phyloP scores from a whole-genome alignment of 2,797 vertebrate species.

The Linurgus olivaceus region DNA sequence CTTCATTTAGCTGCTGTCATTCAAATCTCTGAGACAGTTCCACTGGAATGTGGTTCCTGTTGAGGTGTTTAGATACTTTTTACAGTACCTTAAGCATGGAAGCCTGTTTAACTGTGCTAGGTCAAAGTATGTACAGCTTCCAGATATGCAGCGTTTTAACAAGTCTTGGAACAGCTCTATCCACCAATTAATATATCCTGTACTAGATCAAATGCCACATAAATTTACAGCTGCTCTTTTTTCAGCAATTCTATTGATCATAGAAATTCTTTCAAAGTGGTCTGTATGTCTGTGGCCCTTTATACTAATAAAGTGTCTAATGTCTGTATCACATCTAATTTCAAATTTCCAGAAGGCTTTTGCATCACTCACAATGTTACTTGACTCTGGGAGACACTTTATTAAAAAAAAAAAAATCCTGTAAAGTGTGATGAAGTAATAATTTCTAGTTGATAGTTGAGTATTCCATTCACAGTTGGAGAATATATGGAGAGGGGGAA shows the following conservation, averaged over 20 bases:
- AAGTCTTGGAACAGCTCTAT: neutral
- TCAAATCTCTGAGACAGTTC: neutral
- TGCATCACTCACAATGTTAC: neutral
- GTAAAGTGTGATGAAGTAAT: neutral
- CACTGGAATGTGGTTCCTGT: neutral
- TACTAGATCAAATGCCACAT: constrained; percentile 3
- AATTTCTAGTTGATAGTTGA: neutral
- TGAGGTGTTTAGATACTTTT: neutral
- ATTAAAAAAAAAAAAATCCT: neutral
- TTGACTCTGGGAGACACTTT: neutral
- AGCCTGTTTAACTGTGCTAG: neutral
- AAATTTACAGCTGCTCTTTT: neutral
- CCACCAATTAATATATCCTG: neutral
- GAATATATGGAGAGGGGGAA: neutral
- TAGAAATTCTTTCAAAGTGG: neutral
- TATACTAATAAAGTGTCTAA: neutral
- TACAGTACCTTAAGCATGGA: neutral
- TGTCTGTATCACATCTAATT: neutral
- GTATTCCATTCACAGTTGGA: neutral
- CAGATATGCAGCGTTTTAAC: neutral
- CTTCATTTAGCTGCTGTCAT: neutral
- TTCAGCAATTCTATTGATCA: neutral
- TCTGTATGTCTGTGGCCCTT: neutral
- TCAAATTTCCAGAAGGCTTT: neutral
- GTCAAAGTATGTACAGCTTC: neutral